Evolutionary conservation across 2,113 vertebrate genomes (phyloP), one percentile per base, ranked within the genome.

Genomic region (Salvelinus namaycush): DNA sequence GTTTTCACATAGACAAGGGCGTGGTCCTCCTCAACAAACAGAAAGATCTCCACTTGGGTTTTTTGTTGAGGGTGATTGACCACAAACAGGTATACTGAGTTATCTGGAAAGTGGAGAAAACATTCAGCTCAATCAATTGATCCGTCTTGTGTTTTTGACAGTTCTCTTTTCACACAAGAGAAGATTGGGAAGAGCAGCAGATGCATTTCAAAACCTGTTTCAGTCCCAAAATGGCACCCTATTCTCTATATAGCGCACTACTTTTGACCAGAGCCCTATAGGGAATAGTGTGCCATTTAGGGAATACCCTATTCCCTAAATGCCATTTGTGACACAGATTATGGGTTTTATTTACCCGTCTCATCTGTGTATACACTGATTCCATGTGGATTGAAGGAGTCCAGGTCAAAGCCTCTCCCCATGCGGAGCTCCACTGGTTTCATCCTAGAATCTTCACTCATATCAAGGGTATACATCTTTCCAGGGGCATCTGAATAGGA

Each of bases 341-440:
- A 3, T 51, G 13, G 9, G 20, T 24, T 39, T 16, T 1, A 1
- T 22, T 91, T 94, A 97, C 97, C 96, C 87, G 66, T 89, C 7
- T 91, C 84, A 79, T 95, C 94, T 0, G 87, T 66, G 48, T 94
- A 98, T 9, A 90, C 81, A 77, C 96, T 97, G 77, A 99, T 96
- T 80, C 97, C 98, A 64, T 98, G 97, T 65, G 98, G 97, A 84
- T 94, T 98, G 87, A 99, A 97, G 0, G 92, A 94, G 0, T 92
- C 88, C 76, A 94, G 31, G 70, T 99, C 96, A 87, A 98, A 97
- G 27, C 93, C 94, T 75, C 92, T 89, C 68, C 93, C 94, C 88
- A 99, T 94, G 66, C 86, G 90, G 60, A 98, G 83, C 76, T 93
- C 93, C 73, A 91, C 71, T 13, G 93, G 93, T 82, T 76, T 95